Percentiles rank a stretch among this genome's conserved stretches.
Conservation (phyloP, 2,888 invertebrate species). For the Agelastica alni region DNA sequence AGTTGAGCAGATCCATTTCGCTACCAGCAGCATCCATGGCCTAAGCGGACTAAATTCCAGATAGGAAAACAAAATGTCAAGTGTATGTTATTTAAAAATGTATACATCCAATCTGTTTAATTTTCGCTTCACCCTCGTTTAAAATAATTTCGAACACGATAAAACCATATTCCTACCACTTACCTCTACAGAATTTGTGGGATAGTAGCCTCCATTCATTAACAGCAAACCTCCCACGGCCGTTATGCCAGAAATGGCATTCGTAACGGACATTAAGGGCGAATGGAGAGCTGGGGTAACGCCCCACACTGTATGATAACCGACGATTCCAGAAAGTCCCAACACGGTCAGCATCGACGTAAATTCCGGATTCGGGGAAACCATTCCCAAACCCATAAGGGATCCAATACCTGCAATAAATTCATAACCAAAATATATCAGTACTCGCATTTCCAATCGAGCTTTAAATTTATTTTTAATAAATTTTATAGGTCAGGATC, state of each 20-base stretch:
- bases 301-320: conserved; percentile 91
- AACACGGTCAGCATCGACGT: conserved; percentile 87
- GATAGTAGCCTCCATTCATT: conserved; percentile 82
- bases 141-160: too few species aligned
- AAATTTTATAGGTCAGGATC: conserved; percentile 8
- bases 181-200: conserved; percentile 76
- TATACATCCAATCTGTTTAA: too few species aligned
- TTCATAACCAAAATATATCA: too few species aligned
- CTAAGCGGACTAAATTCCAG: too few species aligned
- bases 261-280: conserved; percentile 91
- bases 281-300: conserved; percentile 90
- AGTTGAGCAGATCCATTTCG: too few species aligned
- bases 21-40: too few species aligned
- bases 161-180: too few species aligned
- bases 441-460: too few species aligned
- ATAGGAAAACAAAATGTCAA: too few species aligned
- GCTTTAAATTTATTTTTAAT: too few species aligned
- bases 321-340: conserved; percentile 78
- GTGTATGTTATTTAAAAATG: too few species aligned
- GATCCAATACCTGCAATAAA: conserved; percentile 66
- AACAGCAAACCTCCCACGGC: conserved; percentile 87
- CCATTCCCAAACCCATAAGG: conserved; percentile 70
- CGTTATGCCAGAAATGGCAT: conserved; percentile 89
- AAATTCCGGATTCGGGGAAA: conserved; percentile 82
- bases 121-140: too few species aligned